Percentiles rank a stretch among this genome's conserved stretches.
Evolutionary conservation across 2,888 invertebrate genomes (phyloP).

Genomic region (Tuta absoluta): DNA sequence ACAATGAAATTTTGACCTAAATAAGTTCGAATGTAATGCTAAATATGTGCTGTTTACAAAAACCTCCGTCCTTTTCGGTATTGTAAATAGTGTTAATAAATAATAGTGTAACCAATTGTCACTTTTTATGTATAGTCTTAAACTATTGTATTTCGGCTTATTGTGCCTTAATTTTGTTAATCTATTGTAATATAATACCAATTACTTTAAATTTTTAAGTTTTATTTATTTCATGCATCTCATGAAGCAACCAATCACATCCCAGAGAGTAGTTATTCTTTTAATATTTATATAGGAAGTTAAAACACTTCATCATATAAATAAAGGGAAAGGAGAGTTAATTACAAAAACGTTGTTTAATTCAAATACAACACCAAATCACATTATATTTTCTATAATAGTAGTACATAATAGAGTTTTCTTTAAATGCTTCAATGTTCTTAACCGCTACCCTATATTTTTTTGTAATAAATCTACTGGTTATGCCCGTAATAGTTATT

Average conservation of each 20-base stretch:
- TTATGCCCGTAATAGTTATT: slow-evolving; percentile 40
- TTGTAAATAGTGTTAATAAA: slow-evolving; percentile 53
- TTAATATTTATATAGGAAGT: background rate
- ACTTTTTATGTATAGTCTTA: slow-evolving; percentile 24
- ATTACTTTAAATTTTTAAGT: slow-evolving; percentile 29
- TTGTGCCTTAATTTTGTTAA: slow-evolving; percentile 32
- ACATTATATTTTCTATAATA: slow-evolving; percentile 81
- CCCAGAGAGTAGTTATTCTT: background rate
- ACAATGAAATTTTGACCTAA: slow-evolving; percentile 7
- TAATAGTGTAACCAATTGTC: slow-evolving; percentile 18
- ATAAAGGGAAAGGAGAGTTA: slow-evolving; percentile 72
- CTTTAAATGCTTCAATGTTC: slow-evolving; percentile 65
- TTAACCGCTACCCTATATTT: slow-evolving; percentile 58
- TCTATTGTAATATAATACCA: slow-evolving; percentile 41
- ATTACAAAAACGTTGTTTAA: slow-evolving; percentile 78
- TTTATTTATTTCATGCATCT: slow-evolving; percentile 28
- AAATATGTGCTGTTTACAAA: slow-evolving; percentile 27
- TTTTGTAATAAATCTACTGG: slow-evolving; percentile 53
- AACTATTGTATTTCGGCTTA: slow-evolving; percentile 14
- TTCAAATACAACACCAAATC: slow-evolving; percentile 81
- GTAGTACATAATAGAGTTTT: slow-evolving; percentile 72
- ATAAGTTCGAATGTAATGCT: slow-evolving; percentile 30
- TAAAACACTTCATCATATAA: slow-evolving; percentile 27
- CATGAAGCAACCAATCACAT: background rate
- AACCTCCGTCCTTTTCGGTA: slow-evolving; percentile 34